Conservation (phyloP, 2,888 invertebrate species). For the Xestia sexstrigata region DNA sequence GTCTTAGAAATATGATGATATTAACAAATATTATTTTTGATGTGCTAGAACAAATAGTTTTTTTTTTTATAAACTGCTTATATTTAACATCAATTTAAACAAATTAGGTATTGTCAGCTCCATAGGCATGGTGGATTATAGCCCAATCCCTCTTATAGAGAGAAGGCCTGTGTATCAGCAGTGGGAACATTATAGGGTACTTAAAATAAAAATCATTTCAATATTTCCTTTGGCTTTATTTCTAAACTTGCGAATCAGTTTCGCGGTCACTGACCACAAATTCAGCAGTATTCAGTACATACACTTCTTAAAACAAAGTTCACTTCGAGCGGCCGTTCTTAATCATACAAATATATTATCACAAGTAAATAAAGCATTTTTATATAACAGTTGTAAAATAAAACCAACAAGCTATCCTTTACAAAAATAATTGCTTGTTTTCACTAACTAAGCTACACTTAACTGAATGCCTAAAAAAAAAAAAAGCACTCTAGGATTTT, state of each 20-base stretch:
- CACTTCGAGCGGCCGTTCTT: constrained; percentile 26
- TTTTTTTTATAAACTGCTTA: no score
- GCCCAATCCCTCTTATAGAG: not conserved
- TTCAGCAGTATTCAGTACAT: constrained; percentile 48
- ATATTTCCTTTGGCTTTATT: constrained; percentile 86
- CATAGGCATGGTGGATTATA: not conserved
- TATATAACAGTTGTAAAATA: constrained; percentile 47
- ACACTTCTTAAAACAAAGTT: constrained; percentile 49
- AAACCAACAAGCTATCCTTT: constrained; percentile 60
- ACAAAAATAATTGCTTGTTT: not conserved
- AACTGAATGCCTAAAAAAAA: not conserved
- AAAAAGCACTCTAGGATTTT: not conserved
- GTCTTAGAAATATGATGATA: no score
- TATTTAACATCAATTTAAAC: no score
- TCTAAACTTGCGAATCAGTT: constrained; percentile 62
- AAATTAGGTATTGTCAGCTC: no score
- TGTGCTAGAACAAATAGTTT: no score
- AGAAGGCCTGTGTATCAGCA: not conserved
- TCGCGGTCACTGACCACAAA: constrained; percentile 66
- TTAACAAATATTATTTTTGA: no score
- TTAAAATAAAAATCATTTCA: constrained; percentile 62
- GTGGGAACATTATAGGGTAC: not conserved
- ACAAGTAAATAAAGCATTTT: constrained; percentile 68
- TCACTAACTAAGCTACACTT: not conserved
- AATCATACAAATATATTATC: constrained; percentile 63